Base-by-base conservation (phyloP, 1,140 invertebrate species). In the Solenopsis invicta region DNA sequence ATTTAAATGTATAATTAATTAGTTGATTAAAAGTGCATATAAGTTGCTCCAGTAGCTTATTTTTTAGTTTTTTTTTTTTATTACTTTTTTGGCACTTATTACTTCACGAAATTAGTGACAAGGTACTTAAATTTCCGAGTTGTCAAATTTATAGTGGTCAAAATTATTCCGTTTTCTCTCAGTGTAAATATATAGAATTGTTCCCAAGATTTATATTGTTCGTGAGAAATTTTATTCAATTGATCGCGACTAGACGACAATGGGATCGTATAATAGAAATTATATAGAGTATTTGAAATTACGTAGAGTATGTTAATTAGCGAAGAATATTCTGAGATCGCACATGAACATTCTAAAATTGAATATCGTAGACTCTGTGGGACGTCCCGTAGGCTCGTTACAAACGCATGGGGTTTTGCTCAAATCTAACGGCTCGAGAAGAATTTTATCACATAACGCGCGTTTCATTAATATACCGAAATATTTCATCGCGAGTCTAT, bases 401-500 rank as follows among this genome's bases (percentile, higher is more conserved):
- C 18, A 34, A 18, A 21, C 4, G 5, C 9, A 21, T 29, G 61
- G 10, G 16, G 24, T 48, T 62, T 64, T 12, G 18, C 56, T 3
- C 12, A 61, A 54, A 12, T n/a, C 62, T 34, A 52, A 9, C 67
- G 62, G n/a, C 77, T 69, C 34, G 48, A 41, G 34, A 80, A 10
- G 34, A 80, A 80, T 80, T 34, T 54, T 67, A 41, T 13, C n/a
- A 21, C 48, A 56, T 80, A 80, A 67, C 62, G 13, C 8, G 41
- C 67, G 37, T 75, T 48, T 75, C 18, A 34, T 61, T 74, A 84
- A 84, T 61, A 54, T 29, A 62, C 56, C 18, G 69, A 50, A 21
- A 62, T 75, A 50, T 75, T 75, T 75, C 29, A 50, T 56, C n/a
- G n/a, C 12, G 52, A 54, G 54, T n/a, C 29, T 75, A 50, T 50